Evolutionary conservation across 2,797 vertebrate genomes (phyloP).

Genomic region (Morus bassanus): DNA sequence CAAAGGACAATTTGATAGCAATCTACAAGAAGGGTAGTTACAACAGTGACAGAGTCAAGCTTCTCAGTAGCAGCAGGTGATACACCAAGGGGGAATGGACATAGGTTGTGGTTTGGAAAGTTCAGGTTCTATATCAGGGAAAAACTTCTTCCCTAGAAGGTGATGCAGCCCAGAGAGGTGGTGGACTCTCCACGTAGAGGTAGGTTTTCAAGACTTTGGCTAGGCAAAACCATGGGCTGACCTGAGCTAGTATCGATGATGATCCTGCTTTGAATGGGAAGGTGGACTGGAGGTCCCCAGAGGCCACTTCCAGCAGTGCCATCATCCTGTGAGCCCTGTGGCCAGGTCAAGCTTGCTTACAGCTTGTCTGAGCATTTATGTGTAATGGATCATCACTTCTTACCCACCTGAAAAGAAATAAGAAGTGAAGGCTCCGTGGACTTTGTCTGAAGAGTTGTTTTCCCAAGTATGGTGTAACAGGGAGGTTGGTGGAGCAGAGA

Average conservation of each 20-base stretch:
- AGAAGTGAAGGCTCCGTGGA: background rate
- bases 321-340: background rate
- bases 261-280: background rate
- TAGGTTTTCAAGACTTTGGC: background rate
- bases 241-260: background rate
- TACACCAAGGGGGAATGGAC: background rate
- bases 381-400: background rate
- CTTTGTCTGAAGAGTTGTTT: background rate
- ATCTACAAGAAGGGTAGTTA: background rate
- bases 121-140: background rate
- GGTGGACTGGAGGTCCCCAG: background rate
- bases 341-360: background rate
- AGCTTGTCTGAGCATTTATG: background rate
- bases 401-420: background rate
- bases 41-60: background rate
- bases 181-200: background rate
- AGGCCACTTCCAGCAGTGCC: background rate
- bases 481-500: background rate
- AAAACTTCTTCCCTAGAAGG: background rate
- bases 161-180: background rate
- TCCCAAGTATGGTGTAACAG: background rate
- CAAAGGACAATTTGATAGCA: background rate
- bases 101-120: background rate
- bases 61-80: background rate
- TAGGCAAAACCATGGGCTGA: background rate